phyloP scores from a whole-genome alignment of 2,888 invertebrate species.

The Pterobdella sp. region DNA sequence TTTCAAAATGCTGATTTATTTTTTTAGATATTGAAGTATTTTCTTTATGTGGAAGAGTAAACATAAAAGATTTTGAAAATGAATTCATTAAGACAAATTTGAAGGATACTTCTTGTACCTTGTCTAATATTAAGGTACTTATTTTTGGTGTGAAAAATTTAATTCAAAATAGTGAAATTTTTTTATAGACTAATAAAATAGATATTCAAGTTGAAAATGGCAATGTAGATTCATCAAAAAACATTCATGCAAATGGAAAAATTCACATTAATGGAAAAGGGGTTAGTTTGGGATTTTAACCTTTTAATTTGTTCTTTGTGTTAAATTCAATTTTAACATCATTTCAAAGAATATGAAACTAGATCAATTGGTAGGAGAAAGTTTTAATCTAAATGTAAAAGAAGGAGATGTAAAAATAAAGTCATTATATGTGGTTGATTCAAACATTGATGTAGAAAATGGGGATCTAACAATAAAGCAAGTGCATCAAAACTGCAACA shows the following conservation, averaged over 20 bases:
- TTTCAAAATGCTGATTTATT: background rate
- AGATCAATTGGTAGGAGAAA: background rate
- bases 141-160: background rate
- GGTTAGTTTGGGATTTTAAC: background rate
- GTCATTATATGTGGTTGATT: constrained; percentile 6
- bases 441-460: background rate
- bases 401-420: background rate
- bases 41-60: background rate
- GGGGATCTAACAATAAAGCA: background rate
- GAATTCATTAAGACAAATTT: background rate
- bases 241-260: background rate
- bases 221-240: background rate
- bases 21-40: constrained; percentile 1
- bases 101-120: background rate
- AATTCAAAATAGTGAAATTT: background rate
- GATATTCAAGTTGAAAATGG: constrained; percentile 2
- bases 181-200: background rate
- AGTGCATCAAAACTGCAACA: background rate
- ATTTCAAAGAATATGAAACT: background rate
- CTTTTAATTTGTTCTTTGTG: background rate
- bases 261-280: background rate
- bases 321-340: background rate
- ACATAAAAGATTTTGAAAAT: constrained; percentile 7
- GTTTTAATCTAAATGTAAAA: background rate
- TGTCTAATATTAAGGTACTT: background rate